Conservation (phyloP, 2,797 vertebrate genomes). For the Chelmon rostratus region DNA sequence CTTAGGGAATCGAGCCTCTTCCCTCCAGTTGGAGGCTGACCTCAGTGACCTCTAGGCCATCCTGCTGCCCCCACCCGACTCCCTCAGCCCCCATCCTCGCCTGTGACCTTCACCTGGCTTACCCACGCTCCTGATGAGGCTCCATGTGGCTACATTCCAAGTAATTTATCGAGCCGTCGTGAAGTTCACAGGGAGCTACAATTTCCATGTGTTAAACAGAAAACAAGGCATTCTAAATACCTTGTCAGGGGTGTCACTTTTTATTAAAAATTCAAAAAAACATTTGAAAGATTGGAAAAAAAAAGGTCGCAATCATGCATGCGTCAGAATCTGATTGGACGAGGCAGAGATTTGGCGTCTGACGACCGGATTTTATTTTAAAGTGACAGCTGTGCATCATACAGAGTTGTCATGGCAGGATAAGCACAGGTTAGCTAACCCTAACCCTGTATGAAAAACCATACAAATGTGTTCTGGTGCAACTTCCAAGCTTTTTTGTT, state of each 20-base stretch:
- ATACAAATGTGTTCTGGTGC: too few relatives aligned
- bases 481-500: constrained; percentile 5
- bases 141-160: neutral
- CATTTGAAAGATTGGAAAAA: too few relatives aligned
- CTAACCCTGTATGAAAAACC: too few relatives aligned
- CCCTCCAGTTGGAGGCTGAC: constrained; percentile 26
- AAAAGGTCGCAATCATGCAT: too few relatives aligned
- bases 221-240: neutral
- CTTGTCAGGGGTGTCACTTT: neutral
- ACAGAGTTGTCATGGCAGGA: neutral
- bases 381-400: neutral
- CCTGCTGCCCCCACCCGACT: neutral
- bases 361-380: neutral
- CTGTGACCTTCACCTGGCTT: constrained; percentile 49
- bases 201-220: neutral
- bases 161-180: constrained; percentile 29
- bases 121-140: constrained; percentile 25
- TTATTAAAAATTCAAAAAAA: neutral
- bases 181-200: constrained; percentile 6
- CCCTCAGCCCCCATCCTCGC: neutral
- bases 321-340: too few relatives aligned
- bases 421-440: too few relatives aligned
- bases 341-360: too few relatives aligned
- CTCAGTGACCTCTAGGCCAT: constrained; percentile 13
- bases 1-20: constrained; percentile 30